These are phyloP conservation scores for Escarpia spicata DNA, from an alignment of 2,888 invertebrate genomes.

Conservation along the genomic window DNA sequence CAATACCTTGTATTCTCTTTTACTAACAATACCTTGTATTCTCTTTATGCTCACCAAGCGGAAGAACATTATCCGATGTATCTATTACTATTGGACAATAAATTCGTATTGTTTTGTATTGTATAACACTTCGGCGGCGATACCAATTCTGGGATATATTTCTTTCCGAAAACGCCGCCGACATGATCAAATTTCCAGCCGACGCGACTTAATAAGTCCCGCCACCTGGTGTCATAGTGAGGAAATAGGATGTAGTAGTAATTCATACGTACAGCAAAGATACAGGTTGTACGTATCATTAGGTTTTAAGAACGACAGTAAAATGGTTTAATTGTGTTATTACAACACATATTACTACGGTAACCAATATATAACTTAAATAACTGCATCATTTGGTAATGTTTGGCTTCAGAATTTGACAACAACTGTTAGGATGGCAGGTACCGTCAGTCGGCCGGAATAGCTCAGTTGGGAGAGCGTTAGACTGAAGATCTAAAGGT, in stretches of 20 bases:
- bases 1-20: no score
- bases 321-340: not conserved
- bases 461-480: conserved; percentile 16
- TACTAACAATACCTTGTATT: no score
- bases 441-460: not conserved
- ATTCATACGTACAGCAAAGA: not conserved
- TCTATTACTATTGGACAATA: no score
- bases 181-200: no score
- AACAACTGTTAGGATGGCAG: not conserved
- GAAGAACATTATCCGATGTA: no score
- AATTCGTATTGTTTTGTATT: no score
- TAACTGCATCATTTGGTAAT: not conserved
- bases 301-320: not conserved
- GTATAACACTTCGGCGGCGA: no score
- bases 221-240: not conserved
- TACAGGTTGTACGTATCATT: not conserved
- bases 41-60: no score
- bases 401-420: not conserved
- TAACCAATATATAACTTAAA: not conserved
- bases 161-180: no score
- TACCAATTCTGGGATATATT: no score
- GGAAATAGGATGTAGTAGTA: not conserved
- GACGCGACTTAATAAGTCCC: no score
- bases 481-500: conserved; percentile 16
- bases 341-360: not conserved